These are phyloP conservation scores for Mesochorus sp. DNA, from an alignment of 2,888 invertebrate genomes.

Conservation along the genomic window DNA sequence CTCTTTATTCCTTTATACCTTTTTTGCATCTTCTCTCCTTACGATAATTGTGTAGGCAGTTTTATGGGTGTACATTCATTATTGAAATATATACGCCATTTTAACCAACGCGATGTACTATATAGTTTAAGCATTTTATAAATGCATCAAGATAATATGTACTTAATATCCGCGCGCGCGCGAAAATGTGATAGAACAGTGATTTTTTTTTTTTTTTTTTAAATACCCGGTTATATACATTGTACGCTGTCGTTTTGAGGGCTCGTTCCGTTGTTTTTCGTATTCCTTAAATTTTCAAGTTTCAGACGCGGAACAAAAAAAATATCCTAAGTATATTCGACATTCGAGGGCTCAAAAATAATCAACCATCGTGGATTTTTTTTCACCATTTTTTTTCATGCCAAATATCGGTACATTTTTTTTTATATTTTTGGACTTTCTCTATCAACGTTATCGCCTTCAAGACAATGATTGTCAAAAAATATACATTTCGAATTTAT, in stretches of 20 bases:
- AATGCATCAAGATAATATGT: constrained; percentile 57
- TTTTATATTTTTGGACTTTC: neutral
- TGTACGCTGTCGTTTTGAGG: no score
- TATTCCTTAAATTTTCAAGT: no score
- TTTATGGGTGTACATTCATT: constrained; percentile 31
- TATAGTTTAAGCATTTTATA: constrained; percentile 40
- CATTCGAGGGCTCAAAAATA: no score
- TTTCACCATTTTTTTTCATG: no score
- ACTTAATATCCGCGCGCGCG: constrained; percentile 17
- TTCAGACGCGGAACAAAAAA: no score
- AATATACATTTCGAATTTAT: no score
- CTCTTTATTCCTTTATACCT: constrained; percentile 5
- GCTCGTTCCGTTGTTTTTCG: no score
- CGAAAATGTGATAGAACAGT: constrained; percentile 26
- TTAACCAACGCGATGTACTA: neutral
- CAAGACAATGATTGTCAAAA: no score
- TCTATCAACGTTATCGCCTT: neutral
- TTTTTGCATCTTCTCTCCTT: constrained; percentile 33
- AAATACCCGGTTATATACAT: no score
- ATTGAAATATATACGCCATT: constrained; percentile 3
- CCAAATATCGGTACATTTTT: neutral
- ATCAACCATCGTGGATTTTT: no score
- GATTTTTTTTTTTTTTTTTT: no score
- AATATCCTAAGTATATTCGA: no score
- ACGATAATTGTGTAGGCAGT: constrained; percentile 55